Conservation (phyloP, 2,888 invertebrate genomes). For the Trypoxylon attenuatum region DNA sequence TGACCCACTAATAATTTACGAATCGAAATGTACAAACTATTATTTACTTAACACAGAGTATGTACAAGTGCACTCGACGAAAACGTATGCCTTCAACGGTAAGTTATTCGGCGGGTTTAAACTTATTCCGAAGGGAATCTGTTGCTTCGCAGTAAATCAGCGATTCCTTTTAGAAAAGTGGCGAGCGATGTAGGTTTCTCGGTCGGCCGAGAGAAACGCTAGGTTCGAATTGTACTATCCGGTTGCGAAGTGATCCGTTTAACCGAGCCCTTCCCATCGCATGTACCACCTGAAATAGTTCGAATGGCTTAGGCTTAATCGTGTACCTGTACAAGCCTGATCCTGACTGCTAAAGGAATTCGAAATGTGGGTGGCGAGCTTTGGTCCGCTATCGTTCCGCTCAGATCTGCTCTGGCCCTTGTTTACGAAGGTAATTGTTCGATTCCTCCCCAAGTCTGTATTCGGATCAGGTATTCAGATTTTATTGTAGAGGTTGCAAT, state of each 20-base stretch:
- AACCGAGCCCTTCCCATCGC: constrained; percentile 51
- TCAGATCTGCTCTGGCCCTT: constrained; percentile 18
- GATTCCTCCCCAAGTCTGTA: too few relatives aligned
- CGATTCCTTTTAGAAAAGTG: constrained; percentile 29
- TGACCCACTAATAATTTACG: too few relatives aligned
- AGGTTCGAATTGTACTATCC: constrained; percentile 33
- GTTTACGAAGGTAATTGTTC: constrained; percentile 10
- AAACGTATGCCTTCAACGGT: too few relatives aligned
- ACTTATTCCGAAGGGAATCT: constrained; percentile 33
- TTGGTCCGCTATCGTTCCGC: constrained; percentile 33
- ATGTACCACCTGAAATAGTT: constrained; percentile 52
- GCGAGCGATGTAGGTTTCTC: constrained; percentile 3
- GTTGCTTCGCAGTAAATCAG: constrained; percentile 28
- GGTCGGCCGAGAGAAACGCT: constrained; percentile 15
- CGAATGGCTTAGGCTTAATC: constrained; percentile 50
- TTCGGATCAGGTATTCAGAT: too few relatives aligned
- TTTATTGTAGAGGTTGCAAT: too few relatives aligned
- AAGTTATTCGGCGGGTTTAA: constrained; percentile 30
- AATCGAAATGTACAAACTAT: too few relatives aligned
- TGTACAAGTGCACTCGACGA: too few relatives aligned
- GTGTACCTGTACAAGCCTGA: constrained; percentile 21
- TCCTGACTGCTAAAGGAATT: constrained; percentile 41
- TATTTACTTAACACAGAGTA: too few relatives aligned
- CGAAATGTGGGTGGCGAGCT: constrained; percentile 26
- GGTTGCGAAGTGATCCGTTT: constrained; percentile 52